phyloP scores from a whole-genome alignment of 2,888 invertebrate genomes.

The Ochropleura leucogaster region DNA sequence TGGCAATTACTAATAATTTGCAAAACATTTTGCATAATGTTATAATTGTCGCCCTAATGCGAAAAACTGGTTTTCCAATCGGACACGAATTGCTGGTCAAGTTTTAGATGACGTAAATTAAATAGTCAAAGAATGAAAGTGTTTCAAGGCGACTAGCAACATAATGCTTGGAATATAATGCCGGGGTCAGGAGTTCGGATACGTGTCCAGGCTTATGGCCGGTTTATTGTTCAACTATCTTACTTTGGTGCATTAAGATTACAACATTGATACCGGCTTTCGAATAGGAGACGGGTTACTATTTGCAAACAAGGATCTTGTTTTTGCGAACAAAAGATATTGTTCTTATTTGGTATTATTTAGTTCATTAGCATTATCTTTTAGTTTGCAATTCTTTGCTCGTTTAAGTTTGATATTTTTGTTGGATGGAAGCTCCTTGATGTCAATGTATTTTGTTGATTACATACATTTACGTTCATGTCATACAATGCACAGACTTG shows the following conservation, averaged over 20 bases:
- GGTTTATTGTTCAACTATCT: conserved; percentile 55
- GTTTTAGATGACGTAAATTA: conserved; percentile 72
- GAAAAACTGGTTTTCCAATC: conserved; percentile 48
- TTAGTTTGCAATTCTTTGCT: background rate
- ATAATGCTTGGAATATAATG: conserved; percentile 65
- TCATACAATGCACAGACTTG: conserved; percentile 12
- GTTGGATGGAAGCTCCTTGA: background rate
- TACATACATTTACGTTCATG: background rate
- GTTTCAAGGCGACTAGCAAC: conserved; percentile 80
- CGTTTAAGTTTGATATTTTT: background rate
- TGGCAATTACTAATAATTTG: conserved; percentile 12
- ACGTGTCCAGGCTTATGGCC: conserved; percentile 64
- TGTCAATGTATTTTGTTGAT: conserved; percentile 3
- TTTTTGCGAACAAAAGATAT: conserved; percentile 11
- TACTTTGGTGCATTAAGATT: conserved; percentile 36
- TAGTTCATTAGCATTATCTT: background rate
- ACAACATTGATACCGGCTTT: conserved; percentile 44
- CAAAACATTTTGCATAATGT: conserved; percentile 29
- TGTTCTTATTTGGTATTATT: background rate
- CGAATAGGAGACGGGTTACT: conserved; percentile 12
- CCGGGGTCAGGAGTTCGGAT: conserved; percentile 77
- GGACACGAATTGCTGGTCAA: conserved; percentile 35
- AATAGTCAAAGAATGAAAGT: conserved; percentile 79
- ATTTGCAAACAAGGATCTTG: conserved; percentile 8
- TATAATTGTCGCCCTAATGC: conserved; percentile 36